Base-by-base conservation (phyloP, 2,888 invertebrate species). In the Chloroclystis v-ata region DNA sequence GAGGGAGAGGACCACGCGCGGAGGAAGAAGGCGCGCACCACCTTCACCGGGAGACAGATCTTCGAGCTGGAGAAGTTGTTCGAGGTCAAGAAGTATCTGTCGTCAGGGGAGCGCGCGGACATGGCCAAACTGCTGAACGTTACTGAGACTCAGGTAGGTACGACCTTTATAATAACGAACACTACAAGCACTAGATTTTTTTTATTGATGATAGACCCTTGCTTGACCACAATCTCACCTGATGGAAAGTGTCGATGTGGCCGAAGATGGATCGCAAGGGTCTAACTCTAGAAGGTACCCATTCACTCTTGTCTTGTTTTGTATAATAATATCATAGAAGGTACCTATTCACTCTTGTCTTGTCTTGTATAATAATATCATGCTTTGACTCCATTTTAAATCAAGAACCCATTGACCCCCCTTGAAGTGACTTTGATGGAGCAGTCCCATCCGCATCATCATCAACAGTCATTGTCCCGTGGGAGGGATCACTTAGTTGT, bases 51-150 rank as follows among this genome's bases (percentile, higher is more conserved):
- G 1, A 84, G 97, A 40, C 97, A 97, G 89, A 97, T 97, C 77
- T 98, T 97, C 85, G 98, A 98, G 85, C 89, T 98, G 78, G 98
- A 98, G 88, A 95, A 97, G 73, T 94, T 97, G 82, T 98, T 98
- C 74, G 98, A 97, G 78, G 91, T 95, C 64, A 98, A 98, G 89
- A 98, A 98, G 86, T 98, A 98, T 83, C 90, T 98, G 56, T 97
- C 97, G 59, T 97, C 97, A 14, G 96, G 95, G 54, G 98, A 98
- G 79, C 83, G 98, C 58, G 94, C 97, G 26, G 97, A 97, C 65
- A 95, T 98, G 96, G 97, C 98, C 14, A 95, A 96, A 66, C 87
- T 97, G 54, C 90, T 98, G 47, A 96, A 95, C 76, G 98, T 98
- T 53, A 98, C 98, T 1, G 98, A 98, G 86, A 97, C 97, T 28